These are phyloP conservation scores for Antechinus flavipes DNA, from an alignment of 2,113 vertebrate genomes.

Conservation along the genomic window DNA sequence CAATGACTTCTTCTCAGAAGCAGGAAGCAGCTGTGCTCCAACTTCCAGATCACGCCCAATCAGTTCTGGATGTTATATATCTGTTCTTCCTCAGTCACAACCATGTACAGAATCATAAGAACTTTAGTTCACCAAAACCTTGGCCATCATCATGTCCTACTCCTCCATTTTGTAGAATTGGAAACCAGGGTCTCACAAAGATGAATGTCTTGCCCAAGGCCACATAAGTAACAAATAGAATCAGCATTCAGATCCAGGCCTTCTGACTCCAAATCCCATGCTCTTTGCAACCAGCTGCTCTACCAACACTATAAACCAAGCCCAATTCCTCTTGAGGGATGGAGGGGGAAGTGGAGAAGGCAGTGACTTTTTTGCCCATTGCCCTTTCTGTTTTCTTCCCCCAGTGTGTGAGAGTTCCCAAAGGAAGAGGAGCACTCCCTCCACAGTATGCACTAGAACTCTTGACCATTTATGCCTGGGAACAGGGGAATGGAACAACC, in stretches of 20 bases:
- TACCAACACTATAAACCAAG: neutral
- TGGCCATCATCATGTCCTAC: neutral
- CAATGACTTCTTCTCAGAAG: neutral
- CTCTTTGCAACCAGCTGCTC: neutral
- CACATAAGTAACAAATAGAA: neutral
- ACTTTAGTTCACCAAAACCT: neutral
- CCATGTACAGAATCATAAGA: neutral
- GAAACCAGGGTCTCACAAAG: neutral
- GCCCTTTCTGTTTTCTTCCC: neutral
- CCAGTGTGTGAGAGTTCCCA: conserved; percentile 33
- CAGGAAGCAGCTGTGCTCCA: neutral
- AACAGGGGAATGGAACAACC: neutral
- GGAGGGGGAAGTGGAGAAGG: neutral
- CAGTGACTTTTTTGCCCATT: neutral
- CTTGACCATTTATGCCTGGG: conserved; percentile 76
- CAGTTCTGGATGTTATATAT: neutral
- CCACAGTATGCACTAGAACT: conserved; percentile 75
- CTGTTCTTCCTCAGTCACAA: neutral
- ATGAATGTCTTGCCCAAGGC: neutral
- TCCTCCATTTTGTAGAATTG: neutral
- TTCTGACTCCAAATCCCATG: neutral
- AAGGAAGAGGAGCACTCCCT: conserved; percentile 44
- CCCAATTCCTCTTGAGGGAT: neutral
- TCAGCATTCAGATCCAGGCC: neutral
- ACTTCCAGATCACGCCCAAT: neutral